Base-by-base conservation (phyloP, 2,888 invertebrate genomes). In the Apamea epomidion region DNA sequence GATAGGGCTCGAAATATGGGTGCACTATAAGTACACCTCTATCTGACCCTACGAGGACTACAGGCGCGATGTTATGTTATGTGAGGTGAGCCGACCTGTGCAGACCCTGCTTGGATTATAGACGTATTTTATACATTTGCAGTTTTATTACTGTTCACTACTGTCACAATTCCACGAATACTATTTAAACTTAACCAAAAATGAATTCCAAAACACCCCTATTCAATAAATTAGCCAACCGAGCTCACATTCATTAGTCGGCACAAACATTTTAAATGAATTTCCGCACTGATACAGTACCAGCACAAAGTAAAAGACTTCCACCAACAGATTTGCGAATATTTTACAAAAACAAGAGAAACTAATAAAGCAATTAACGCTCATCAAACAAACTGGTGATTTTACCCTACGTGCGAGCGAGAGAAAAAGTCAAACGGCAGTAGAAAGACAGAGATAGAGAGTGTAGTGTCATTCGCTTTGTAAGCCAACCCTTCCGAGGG, bases 281-380 rank as follows among this genome's bases (percentile, higher is more conserved):
- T 82, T 62, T 14, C 65, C 29, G 29, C 25, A 16, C 70, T 51
- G 54, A n/a, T 70, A 78, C 69, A 62, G 58, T 29, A 32, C 29
- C 76, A 37, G 60, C 70, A 73, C 72, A 68, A 67, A 74, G 69
- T 74, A 85, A 84, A 83, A 60, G 74, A 78, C 82, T 76, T 70
- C 72, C 45, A 45, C 79, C 65, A 78, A 78, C 78, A 82, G 78
- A 82, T 88, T 87, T 70, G 60, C 65, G 81, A 83, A 87, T 85
- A 89, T 89, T 88, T 89, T 87, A 84, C 81, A 83, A 81, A 81
- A 74, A 85, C 89, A 89, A 87, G 84, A 83, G 78, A 75, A 89
- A 89, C 89, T 89, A 89, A 89, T 89, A 88, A 88, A 89, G 87
- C 84, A 88, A 89, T 89, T 87, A 89, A 80, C 87, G 84, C 81